phyloP scores from a whole-genome alignment of 2,113 vertebrate species.

The Colossoma macropomum region DNA sequence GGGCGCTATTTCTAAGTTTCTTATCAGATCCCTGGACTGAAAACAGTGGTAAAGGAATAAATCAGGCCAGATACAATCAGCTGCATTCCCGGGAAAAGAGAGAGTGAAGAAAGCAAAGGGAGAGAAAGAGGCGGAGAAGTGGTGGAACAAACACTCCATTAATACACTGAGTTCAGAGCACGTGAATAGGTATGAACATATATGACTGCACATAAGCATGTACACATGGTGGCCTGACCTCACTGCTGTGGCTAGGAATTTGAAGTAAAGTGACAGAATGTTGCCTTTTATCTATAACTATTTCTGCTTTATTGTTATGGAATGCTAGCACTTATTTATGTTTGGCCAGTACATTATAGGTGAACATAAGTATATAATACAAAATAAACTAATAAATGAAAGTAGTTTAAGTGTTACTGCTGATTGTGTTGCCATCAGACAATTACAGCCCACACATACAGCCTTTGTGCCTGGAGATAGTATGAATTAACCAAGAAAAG shows the following conservation, averaged over 20 bases:
- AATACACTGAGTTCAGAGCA: too few species aligned
- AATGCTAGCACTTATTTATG: background rate
- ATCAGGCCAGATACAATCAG: slow-evolving; percentile 24
- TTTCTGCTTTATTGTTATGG: background rate
- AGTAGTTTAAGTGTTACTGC: background rate
- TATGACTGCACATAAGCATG: too few species aligned
- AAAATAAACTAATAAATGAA: background rate
- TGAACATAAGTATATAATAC: background rate
- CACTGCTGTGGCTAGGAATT: too few species aligned
- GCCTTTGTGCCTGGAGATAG: background rate
- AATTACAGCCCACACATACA: background rate
- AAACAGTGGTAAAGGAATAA: slow-evolving; percentile 46
- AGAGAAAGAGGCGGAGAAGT: background rate
- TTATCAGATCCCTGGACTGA: slow-evolving; percentile 46
- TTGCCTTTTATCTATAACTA: background rate
- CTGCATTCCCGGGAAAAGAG: slow-evolving; percentile 4
- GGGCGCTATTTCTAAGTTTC: slow-evolving; percentile 12
- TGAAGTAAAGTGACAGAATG: too few species aligned
- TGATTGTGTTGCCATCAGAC: background rate
- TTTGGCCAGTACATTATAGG: background rate
- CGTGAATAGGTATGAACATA: too few species aligned
- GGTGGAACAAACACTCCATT: background rate
- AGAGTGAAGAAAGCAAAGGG: background rate
- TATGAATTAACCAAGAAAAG: background rate
- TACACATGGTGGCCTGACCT: background rate